Evolutionary conservation across 2,797 vertebrate species (phyloP), one percentile per base, ranked within the genome.

Genomic region (Diplodus sargus): DNA sequence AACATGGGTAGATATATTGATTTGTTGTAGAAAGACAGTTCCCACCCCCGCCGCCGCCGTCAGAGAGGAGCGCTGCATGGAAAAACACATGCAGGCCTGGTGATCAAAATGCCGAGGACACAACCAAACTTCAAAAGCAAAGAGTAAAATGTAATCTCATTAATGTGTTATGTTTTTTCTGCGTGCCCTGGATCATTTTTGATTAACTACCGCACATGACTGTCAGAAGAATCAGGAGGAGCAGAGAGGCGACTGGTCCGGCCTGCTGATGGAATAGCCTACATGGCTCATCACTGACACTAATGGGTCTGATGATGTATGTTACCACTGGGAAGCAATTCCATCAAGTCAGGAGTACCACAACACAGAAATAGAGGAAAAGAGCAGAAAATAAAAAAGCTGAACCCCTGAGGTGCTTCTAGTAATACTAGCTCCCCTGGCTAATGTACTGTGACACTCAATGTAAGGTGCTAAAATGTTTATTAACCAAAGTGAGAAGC

Each of bases 1-100:
- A 91, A 95, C 84, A 89, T 71, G 89, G 59, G 65, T 84, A 93
- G 89, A 93, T 63, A 65, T 93, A 96, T 96, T 92, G 97, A 97
- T 96, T 94, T 94, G 92, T 87, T 89, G 83, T 88, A 87, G 90
- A 92, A 90, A 94, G 91, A 88, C 88, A 87, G 88, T 83, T 83
- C 1, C 9, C 14, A 75, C 89, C 91, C 89, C 28, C 28, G 3
- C 3, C 28, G 5, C 30, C 30, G 30, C 30, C 30, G 45, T 28
- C 85, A 91, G 86, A 91, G 13, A 15, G 81, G 82, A 86, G 83
- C 80, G 85, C 73, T 64, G 77, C 70, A 77, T 79, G 82, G 83
- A 89, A 89, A 92, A 89, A 85, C 79, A 90, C 57, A 79, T 64
- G 52, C 22, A 22, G 9, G 39, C 76, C 69, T 56, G 56, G 64